Conservation (phyloP, 2,113 vertebrate genomes). For the Glaucomys volans region DNA sequence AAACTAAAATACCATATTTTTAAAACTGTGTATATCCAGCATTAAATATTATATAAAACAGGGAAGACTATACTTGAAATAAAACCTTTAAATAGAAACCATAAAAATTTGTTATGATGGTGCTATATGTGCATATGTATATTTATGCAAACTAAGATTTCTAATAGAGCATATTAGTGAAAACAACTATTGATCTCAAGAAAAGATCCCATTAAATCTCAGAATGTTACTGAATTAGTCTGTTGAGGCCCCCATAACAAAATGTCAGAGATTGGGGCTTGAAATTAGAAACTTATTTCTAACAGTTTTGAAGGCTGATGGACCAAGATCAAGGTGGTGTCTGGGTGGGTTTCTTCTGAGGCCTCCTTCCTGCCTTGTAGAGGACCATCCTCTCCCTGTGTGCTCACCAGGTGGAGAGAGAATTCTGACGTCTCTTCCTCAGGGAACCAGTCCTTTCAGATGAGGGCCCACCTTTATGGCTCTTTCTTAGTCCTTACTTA, state of each 20-base stretch:
- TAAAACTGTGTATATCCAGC: not conserved
- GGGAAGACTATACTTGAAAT: not conserved
- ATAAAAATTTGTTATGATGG: not conserved
- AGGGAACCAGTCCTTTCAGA: not conserved
- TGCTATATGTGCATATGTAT: not conserved
- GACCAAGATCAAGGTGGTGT: not conserved
- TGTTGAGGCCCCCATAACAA: not conserved
- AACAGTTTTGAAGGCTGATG: not conserved
- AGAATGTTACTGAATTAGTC: not conserved
- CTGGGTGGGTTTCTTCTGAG: not conserved
- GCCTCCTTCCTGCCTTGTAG: not conserved
- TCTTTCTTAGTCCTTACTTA: not conserved
- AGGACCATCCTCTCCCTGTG: not conserved
- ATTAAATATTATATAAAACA: not conserved
- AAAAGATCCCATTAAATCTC: constrained; percentile 6
- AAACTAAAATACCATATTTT: not conserved
- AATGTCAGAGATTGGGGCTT: not conserved
- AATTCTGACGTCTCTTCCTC: not conserved
- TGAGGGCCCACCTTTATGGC: not conserved
- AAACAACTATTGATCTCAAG: constrained; percentile 3
- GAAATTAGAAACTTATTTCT: not conserved
- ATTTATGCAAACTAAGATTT: constrained; percentile 33
- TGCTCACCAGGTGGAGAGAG: not conserved
- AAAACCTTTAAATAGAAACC: not conserved
- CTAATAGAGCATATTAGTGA: not conserved